Conservation (phyloP, 2,113 vertebrate genomes). For the Cochlearius cochlearius region DNA sequence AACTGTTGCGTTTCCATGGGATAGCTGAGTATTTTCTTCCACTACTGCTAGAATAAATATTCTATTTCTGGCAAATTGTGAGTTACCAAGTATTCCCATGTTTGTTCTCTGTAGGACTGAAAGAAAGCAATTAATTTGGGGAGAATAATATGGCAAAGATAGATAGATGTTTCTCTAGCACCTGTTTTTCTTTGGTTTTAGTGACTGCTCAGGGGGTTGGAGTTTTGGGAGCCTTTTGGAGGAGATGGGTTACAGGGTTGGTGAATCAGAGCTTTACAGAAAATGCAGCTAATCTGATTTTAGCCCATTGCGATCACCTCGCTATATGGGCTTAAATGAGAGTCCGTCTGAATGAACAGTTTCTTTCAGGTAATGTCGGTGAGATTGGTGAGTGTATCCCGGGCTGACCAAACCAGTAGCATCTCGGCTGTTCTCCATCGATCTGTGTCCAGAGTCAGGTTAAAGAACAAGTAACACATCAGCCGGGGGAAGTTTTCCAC, state of each 20-base stretch:
- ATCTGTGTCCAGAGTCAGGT: not conserved
- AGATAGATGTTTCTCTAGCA: not conserved
- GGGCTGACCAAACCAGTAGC: not conserved
- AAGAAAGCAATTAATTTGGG: not conserved
- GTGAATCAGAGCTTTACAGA: not conserved
- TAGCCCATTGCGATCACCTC: not conserved
- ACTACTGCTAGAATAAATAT: not conserved
- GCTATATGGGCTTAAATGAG: not conserved
- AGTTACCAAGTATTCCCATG: not conserved
- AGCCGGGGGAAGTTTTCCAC: not conserved
- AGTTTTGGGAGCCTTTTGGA: not conserved
- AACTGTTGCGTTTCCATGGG: not conserved
- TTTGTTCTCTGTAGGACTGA: not conserved
- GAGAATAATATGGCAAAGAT: not conserved
- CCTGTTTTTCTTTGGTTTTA: not conserved
- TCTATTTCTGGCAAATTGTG: not conserved
- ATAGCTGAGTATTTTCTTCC: not conserved
- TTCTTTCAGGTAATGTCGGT: not conserved
- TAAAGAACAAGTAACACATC: fast-evolving
- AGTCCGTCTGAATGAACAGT: not conserved
- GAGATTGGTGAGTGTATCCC: not conserved
- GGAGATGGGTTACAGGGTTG: not conserved
- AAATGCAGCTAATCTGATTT: not conserved
- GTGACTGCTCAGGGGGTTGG: not conserved
- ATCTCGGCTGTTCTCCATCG: not conserved